phyloP scores from a whole-genome alignment of 2,113 vertebrate species.

The Oxyruncus cristatus region DNA sequence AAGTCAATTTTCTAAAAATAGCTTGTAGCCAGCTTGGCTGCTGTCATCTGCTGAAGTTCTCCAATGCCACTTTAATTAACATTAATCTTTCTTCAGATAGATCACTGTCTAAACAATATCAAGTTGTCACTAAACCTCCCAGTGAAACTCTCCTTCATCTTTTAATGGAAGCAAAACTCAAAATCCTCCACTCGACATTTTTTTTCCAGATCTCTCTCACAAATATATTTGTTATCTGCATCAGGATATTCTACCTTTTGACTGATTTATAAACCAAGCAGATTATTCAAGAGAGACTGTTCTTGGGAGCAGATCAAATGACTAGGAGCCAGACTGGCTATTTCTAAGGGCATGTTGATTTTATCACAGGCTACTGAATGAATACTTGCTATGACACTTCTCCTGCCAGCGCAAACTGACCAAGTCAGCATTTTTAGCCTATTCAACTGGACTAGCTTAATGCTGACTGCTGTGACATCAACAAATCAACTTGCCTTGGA shows the following conservation, averaged over 20 bases:
- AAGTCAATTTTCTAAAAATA: conserved; percentile 63
- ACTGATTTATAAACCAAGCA: not conserved
- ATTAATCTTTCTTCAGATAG: conserved; percentile 43
- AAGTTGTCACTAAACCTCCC: conserved; percentile 14
- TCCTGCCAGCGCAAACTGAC: not conserved
- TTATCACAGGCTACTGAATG: not conserved
- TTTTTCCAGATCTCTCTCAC: not conserved
- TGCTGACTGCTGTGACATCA: fast-evolving
- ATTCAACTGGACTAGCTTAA: not conserved
- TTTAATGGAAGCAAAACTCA: not conserved
- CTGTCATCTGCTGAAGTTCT: conserved; percentile 55
- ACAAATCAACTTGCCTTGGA: not conserved
- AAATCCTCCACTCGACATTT: not conserved
- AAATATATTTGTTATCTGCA: not conserved
- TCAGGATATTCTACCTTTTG: not conserved
- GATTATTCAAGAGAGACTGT: not conserved
- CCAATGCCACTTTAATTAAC: conserved; percentile 56
- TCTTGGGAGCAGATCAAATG: not conserved
- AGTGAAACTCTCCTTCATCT: not conserved
- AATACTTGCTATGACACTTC: not conserved
- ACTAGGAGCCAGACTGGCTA: not conserved
- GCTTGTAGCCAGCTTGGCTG: conserved; percentile 36
- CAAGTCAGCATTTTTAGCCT: not conserved
- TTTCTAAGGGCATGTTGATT: not conserved
- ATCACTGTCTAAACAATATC: conserved; percentile 36